Evolutionary conservation across 2,888 invertebrate genomes (phyloP).

Genomic region (Tanaodytes sp.): DNA sequence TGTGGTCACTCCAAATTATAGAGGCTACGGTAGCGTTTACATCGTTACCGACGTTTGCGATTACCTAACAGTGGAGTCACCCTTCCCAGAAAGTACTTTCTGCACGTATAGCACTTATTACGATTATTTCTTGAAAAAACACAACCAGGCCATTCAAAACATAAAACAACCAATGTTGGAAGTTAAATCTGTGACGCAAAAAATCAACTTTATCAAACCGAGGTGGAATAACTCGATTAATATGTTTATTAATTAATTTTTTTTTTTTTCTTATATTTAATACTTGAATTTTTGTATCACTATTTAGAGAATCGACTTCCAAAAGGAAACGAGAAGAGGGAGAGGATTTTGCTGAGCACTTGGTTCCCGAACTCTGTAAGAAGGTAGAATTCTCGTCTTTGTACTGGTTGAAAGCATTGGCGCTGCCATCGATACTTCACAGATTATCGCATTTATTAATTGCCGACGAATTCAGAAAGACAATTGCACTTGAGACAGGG

Average conservation of each 20-base stretch:
- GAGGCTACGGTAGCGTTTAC: slow-evolving; percentile 74
- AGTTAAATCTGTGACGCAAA: slow-evolving; percentile 80
- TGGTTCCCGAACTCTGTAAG: slow-evolving; percentile 91
- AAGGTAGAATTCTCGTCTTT: slow-evolving; percentile 81
- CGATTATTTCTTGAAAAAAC: slow-evolving; percentile 85
- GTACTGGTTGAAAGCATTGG: slow-evolving; percentile 88
- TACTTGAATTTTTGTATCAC: too few relatives aligned
- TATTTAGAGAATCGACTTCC: too few relatives aligned
- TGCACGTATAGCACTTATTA: slow-evolving; percentile 79
- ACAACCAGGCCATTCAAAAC: slow-evolving; percentile 79
- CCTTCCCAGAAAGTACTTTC: slow-evolving; percentile 77
- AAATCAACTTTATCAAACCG: slow-evolving; percentile 78
- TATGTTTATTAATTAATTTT: too few relatives aligned
- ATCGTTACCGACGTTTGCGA: slow-evolving; percentile 81
- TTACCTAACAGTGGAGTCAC: slow-evolving; percentile 78
- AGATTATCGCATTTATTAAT: slow-evolving; percentile 81
- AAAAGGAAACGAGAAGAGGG: slow-evolving; percentile 71
- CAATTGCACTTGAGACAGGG: slow-evolving; percentile 74
- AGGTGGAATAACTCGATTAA: too few relatives aligned
- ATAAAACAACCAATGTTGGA: slow-evolving; percentile 84
- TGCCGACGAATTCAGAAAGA: slow-evolving; percentile 81
- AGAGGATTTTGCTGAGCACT: slow-evolving; percentile 78
- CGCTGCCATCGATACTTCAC: slow-evolving; percentile 89
- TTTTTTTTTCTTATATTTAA: too few relatives aligned
- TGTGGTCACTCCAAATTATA: slow-evolving; percentile 91